phyloP scores from a whole-genome alignment of 2,797 vertebrate species.

The Rousettus madagascariensis region DNA sequence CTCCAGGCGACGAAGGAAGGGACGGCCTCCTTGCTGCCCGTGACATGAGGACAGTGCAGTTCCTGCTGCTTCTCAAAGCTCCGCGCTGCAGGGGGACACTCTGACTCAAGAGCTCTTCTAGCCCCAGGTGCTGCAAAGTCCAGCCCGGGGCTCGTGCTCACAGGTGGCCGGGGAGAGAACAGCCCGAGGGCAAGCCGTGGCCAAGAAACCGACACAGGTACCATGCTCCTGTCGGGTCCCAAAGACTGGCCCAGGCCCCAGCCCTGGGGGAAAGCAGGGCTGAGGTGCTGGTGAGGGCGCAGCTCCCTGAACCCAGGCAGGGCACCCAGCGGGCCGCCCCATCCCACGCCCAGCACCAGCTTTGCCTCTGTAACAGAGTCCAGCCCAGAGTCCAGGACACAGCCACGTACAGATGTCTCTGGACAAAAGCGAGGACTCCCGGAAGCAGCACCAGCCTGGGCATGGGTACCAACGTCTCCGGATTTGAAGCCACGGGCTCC shows the following conservation, averaged over 20 bases:
- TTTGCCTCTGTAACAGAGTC: slow-evolving; percentile 3
- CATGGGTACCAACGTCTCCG: neutral
- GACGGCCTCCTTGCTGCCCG: too few species aligned
- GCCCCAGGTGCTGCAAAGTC: neutral
- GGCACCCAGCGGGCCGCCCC: neutral
- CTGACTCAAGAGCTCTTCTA: neutral
- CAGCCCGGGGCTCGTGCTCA: neutral
- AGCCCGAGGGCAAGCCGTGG: neutral
- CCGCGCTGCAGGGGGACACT: neutral
- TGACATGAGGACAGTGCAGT: too few species aligned
- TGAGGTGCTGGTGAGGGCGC: neutral
- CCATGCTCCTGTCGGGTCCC: neutral
- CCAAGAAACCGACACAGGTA: neutral
- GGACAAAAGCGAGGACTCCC: neutral
- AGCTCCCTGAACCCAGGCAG: neutral
- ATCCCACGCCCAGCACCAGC: neutral
- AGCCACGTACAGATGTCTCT: neutral
- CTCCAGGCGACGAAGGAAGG: neutral
- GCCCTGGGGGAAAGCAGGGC: neutral
- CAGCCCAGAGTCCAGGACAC: neutral
- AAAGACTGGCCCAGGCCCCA: neutral
- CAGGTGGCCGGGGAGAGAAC: neutral
- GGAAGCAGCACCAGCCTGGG: neutral
- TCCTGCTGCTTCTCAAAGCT: neutral
- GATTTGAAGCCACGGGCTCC: neutral